Evolutionary conservation across 2,113 vertebrate genomes (phyloP).

Genomic region (Pithys albifrons): DNA sequence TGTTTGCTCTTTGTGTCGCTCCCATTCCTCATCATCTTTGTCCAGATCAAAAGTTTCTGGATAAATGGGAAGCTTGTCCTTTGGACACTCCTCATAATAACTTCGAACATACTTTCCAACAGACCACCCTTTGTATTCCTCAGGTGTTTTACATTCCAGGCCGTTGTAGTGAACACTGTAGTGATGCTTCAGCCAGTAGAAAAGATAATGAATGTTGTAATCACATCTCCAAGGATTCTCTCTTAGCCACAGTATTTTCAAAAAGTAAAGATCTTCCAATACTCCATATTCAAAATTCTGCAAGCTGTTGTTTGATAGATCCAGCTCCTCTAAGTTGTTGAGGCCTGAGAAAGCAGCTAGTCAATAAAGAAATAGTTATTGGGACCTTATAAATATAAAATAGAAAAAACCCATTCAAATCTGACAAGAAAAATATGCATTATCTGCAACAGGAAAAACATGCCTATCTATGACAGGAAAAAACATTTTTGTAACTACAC

Average conservation of each 20-base stretch:
- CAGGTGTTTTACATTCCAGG: conserved; percentile 85
- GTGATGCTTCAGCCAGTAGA: conserved; percentile 96
- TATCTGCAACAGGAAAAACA: neutral
- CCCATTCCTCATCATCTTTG: conserved; percentile 77
- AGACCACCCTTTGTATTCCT: conserved; percentile 90
- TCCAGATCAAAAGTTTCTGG: conserved; percentile 79
- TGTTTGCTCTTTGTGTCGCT: conserved; percentile 66
- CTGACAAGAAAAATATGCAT: neutral
- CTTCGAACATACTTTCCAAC: conserved; percentile 93
- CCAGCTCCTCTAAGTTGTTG: conserved; percentile 88
- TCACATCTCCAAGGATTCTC: conserved; percentile 96
- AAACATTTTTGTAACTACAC: neutral
- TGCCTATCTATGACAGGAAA: neutral
- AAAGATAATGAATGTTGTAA: conserved; percentile 97
- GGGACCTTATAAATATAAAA: neutral
- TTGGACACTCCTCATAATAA: conserved; percentile 95
- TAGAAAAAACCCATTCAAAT: neutral
- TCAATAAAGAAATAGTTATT: conserved; percentile 43
- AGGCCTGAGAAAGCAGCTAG: conserved; percentile 91
- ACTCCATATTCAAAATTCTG: conserved; percentile 91
- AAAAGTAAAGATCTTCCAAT: conserved; percentile 94
- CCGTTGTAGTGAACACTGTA: conserved; percentile 86
- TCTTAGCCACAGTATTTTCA: conserved; percentile 84
- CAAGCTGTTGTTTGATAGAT: conserved; percentile 93
- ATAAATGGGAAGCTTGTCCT: conserved; percentile 79